Conservation (phyloP, 2,797 vertebrate genomes). For the Lerista edwardsae region DNA sequence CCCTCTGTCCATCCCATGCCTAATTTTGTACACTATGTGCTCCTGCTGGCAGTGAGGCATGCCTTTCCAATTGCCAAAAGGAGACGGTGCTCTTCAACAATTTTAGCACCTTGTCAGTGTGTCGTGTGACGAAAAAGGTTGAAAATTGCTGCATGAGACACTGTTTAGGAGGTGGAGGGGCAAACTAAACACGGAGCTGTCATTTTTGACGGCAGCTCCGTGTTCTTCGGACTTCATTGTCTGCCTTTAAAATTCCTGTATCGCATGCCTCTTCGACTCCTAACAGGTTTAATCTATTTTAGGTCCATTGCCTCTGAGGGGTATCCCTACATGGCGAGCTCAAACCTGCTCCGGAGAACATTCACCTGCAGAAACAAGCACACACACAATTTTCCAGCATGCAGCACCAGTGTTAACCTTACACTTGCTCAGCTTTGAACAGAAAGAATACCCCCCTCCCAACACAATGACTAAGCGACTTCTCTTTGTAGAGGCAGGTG, state of each 20-base stretch:
- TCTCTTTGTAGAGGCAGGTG: not conserved
- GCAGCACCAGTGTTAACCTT: not conserved
- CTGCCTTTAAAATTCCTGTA: not conserved
- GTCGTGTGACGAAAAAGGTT: too few species aligned
- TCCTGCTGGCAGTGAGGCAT: too few species aligned
- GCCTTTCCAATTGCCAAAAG: too few species aligned
- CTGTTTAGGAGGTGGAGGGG: not conserved
- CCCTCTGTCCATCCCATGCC: too few species aligned
- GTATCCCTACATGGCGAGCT: not conserved
- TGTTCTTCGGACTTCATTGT: not conserved
- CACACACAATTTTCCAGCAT: not conserved
- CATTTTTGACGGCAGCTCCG: not conserved
- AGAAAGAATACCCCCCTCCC: not conserved
- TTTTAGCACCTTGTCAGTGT: too few species aligned
- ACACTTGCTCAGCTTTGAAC: not conserved
- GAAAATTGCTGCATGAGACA: too few species aligned
- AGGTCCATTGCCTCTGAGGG: too few species aligned
- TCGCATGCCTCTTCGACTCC: not conserved
- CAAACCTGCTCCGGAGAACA: not conserved
- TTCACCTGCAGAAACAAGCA: not conserved
- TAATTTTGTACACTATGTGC: too few species aligned
- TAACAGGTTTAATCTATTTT: not conserved
- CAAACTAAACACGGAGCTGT: not conserved
- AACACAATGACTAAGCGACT: too few species aligned
- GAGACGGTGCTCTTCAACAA: too few species aligned